A percentile compares a stretch with the other conserved stretches of the same genome.
Conservation (phyloP, 2,888 invertebrate genomes). For the Agriopis leucophaearia region DNA sequence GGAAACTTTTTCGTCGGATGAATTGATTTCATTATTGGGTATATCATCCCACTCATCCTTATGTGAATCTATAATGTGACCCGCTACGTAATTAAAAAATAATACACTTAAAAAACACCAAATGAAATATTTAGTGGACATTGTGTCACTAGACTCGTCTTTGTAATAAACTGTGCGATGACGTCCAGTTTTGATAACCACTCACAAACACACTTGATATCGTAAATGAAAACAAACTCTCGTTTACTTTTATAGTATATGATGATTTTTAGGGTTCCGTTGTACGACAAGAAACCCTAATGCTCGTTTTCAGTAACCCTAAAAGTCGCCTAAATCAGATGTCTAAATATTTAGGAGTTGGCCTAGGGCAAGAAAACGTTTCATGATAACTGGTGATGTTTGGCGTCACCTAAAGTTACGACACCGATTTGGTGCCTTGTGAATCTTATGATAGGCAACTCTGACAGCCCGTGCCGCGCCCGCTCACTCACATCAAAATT, state of each 20-base stretch:
- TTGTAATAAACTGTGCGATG: neutral
- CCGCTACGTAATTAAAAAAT: conserved; percentile 1
- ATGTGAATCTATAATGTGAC: neutral
- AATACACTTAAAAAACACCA: conserved; percentile 3
- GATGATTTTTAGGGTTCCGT: neutral
- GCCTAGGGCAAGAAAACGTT: too few species aligned
- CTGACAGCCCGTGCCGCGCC: too few species aligned
- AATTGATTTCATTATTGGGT: neutral
- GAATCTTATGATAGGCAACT: too few species aligned
- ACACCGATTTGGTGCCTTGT: too few species aligned
- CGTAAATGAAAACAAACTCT: neutral
- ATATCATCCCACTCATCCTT: neutral
- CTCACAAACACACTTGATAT: neutral
- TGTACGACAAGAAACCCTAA: too few species aligned
- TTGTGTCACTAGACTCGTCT: neutral
- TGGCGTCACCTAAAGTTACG: too few species aligned
- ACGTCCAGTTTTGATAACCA: neutral
- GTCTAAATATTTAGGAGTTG: too few species aligned
- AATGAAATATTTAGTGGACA: neutral
- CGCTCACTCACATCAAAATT: too few species aligned
- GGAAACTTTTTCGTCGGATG: neutral
- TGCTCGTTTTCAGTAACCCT: too few species aligned
- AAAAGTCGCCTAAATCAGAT: too few species aligned
- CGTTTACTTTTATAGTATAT: neutral
- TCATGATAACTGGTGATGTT: too few species aligned